Conservation (phyloP, 1,140 invertebrate genomes). For the Drosophila sp. region DNA sequence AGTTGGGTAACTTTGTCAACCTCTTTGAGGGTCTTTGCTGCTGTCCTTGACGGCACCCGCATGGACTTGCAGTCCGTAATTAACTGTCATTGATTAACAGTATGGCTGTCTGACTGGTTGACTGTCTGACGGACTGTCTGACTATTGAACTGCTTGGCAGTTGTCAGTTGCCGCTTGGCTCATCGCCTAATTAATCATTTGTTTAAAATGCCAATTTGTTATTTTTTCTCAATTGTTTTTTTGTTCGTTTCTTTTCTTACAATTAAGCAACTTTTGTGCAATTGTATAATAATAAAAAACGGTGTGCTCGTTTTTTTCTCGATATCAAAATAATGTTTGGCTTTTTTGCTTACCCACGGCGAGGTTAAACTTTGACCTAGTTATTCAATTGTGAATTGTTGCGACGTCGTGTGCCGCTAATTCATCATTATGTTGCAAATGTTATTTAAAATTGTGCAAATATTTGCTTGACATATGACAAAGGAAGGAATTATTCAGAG, state of each 20-base stretch:
- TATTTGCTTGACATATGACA: slow-evolving; percentile 49
- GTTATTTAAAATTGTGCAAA: slow-evolving; percentile 47
- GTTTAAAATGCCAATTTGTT: slow-evolving; percentile 55
- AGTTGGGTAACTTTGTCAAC: slow-evolving; percentile 10
- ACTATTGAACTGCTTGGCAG: too few species aligned
- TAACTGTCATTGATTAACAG: slow-evolving; percentile 50
- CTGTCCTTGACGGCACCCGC: slow-evolving; percentile 54
- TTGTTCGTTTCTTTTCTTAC: slow-evolving; percentile 40
- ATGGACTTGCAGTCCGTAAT: slow-evolving; percentile 38
- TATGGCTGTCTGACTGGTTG: slow-evolving; percentile 28
- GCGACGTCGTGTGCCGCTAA: slow-evolving; percentile 43
- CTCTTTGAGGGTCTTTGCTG: neutral
- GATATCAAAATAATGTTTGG: slow-evolving; percentile 38
- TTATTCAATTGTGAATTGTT: slow-evolving; percentile 53
- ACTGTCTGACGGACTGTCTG: neutral
- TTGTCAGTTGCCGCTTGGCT: slow-evolving; percentile 44
- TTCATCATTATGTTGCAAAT: slow-evolving; percentile 54
- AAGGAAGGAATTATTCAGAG: slow-evolving; percentile 17
- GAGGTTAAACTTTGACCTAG: slow-evolving; percentile 67
- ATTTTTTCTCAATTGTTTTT: slow-evolving; percentile 38
- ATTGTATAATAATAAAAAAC: slow-evolving; percentile 53
- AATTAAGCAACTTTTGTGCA: slow-evolving; percentile 63
- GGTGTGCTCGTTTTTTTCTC: slow-evolving; percentile 31
- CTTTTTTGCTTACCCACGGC: slow-evolving; percentile 31
- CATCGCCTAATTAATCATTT: slow-evolving; percentile 69